Conservation (phyloP, 2,888 invertebrate genomes). For the Parthenolecanium corni region DNA sequence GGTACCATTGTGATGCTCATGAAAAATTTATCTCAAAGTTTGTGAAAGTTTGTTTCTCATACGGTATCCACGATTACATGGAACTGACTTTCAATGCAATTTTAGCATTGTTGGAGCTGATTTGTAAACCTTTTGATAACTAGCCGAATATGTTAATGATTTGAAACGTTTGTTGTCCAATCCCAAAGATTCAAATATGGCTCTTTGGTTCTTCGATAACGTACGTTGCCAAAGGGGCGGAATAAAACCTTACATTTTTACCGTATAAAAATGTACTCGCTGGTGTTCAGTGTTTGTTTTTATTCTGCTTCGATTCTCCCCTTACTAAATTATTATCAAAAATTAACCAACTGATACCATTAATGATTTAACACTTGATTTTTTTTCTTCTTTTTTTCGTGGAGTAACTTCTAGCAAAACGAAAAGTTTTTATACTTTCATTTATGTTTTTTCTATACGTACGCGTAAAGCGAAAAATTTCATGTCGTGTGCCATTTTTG, state of each 20-base stretch:
- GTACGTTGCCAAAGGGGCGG: conserved; percentile 34
- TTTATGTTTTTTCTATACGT: no score
- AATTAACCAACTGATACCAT: neutral
- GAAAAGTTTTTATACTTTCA: no score
- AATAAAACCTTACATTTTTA: neutral
- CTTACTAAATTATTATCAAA: neutral
- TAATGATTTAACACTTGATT: neutral
- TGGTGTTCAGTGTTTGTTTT: neutral
- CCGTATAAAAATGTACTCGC: neutral
- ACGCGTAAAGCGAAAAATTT: no score
- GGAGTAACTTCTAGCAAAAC: no score
- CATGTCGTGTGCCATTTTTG: conserved; percentile 35
- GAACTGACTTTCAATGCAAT: no score
- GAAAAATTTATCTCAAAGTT: no score
- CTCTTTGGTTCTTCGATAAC: conserved; percentile 65
- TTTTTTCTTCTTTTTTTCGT: neutral
- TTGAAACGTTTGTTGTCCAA: conserved; percentile 50
- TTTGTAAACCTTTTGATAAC: no score
- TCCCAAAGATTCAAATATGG: conserved; percentile 46
- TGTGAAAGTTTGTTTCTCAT: no score
- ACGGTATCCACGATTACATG: no score
- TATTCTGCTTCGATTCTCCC: neutral
- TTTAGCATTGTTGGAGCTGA: no score
- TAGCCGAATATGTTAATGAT: conserved; percentile 64
- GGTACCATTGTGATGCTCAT: no score